Evolutionary conservation across 2,797 vertebrate species (phyloP), one percentile per base, ranked within the genome.

Genomic region (Rhabdophis nuchalis): DNA sequence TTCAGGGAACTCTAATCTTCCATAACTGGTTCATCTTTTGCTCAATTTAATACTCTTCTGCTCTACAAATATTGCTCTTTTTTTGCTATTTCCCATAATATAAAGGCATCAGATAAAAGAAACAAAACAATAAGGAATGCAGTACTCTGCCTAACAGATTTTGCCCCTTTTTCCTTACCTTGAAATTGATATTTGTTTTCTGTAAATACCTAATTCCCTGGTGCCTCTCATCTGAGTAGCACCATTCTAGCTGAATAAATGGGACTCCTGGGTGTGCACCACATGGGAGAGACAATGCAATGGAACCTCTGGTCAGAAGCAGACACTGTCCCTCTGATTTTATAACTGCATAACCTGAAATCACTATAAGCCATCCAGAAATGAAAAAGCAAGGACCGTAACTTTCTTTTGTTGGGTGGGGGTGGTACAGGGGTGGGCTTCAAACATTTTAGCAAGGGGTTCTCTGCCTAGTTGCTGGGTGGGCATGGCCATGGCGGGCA

Each of bases 261-360:
- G 46, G 86, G 91, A 68, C 58, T 86, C 50, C 36, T 86, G 91
- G 46, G 91, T n/a, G 9, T 89, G n/a, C 41, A 52, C 50, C 68
- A 36, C 58, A 23, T 57, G 52, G 77, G 88, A 92, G 25, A 4
- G n/a, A 6, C 6, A 29, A 52, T 89, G 57, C 23, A 14, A 20
- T 64, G 85, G 87, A 93, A 93, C 18, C 87, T 61, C 18, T 6
- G 46, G 85, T 92, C 89, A 86, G 68, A 89, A 12, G 57, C 93
- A 91, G 92, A 93, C 41, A 89, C 7, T 41, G 61, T 72, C 90
- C 93, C 90, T 92, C 57, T 86, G n/a, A 50, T 93, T 77, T 93
- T 92, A 41, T 57, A 90, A 92, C 93, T 85, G 41, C 0, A 0
- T 92, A 88, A 90, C 58, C 64, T 92, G 90, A 58, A 36, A 85